Evolutionary conservation across 2,888 invertebrate species (phyloP).

Genomic region (Crepidodera aurea): DNA sequence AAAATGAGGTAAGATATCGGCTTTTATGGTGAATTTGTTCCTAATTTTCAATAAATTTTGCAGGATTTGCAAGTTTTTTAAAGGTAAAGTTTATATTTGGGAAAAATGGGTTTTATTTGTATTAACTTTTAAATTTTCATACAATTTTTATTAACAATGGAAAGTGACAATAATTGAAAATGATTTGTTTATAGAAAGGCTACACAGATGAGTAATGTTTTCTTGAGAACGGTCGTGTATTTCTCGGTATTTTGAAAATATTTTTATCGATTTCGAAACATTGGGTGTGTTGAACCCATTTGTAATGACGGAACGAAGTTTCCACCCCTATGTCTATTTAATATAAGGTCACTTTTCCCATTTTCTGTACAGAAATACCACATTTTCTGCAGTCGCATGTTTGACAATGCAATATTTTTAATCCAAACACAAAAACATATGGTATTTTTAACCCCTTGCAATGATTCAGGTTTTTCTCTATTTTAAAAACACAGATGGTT

Average conservation of each 20-base stretch:
- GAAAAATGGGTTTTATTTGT: not conserved
- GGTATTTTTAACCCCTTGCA: constrained; percentile 30
- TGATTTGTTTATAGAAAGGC: constrained; percentile 33
- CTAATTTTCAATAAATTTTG: not conserved
- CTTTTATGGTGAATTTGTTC: constrained; percentile 30
- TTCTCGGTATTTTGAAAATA: constrained; percentile 36
- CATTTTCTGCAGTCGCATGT: constrained; percentile 36
- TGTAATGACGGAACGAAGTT: constrained; percentile 44
- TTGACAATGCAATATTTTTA: constrained; percentile 31
- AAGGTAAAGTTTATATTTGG: not conserved
- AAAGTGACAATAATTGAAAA: constrained; percentile 24
- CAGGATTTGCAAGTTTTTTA: not conserved
- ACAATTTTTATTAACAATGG: constrained; percentile 16
- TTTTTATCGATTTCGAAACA: constrained; percentile 58
- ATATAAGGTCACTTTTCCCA: constrained; percentile 47
- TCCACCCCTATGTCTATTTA: constrained; percentile 45
- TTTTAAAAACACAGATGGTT: constrained; percentile 32
- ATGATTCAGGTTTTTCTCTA: constrained; percentile 18
- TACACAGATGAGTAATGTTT: constrained; percentile 22
- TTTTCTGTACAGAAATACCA: constrained; percentile 31
- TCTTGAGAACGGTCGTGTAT: constrained; percentile 17
- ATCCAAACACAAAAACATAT: constrained; percentile 30
- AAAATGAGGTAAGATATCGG: constrained; percentile 52
- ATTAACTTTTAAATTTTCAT: not conserved
- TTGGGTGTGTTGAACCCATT: constrained; percentile 60